Evolutionary conservation across 2,888 invertebrate genomes (phyloP), one percentile per base, ranked within the genome.

Genomic region (Scaptodrosophila latifasciaeformis): DNA sequence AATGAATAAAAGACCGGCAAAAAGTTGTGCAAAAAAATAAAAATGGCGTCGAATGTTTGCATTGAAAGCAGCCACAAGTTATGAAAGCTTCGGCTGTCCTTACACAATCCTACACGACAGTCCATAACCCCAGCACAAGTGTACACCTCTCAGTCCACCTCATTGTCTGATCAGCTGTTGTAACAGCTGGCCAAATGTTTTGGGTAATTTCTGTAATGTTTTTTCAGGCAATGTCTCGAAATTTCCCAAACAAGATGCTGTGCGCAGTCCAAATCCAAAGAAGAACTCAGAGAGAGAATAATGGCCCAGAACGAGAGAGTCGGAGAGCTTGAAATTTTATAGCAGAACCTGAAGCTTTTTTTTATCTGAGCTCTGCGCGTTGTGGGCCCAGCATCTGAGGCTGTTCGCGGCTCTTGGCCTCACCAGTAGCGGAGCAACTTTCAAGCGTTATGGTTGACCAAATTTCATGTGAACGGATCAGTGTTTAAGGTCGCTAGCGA

Each of bases 401-500:
- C 45, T 18, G 47, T 10, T 45, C 30, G 19, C n/a, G n/a, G 31
- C 21, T 12, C 24, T 35, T 24, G 51, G 54, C 44, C 46, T 50
- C 49, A 61, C 70, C 70, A 81, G 81, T 81, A 69, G 81, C 76
- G 67, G 83, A 82, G 69, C 55, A 67, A 66, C 70, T 66, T 74
- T 82, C 70, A 67, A 59, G 59, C 69, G 67, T 65, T 53, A 66
- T 75, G 74, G 82, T 82, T 66, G 59, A 44, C 35, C 60, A 54
- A n/a, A n/a, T n/a, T n/a, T n/a, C n/a, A n/a, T n/a, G 27, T 19
- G n/a, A 17, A 39, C 29, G 24, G 37, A 42, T n/a, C 7, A 35
- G 37, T 13, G 35, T 42, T 43, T 34, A 46, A 31, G 45, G 12
- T 54, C 54, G 55, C n/a, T n/a, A n/a, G n/a, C n/a, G n/a, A n/a